Conservation (phyloP, 2,888 invertebrate genomes). For the Himalopsyche anomala region DNA sequence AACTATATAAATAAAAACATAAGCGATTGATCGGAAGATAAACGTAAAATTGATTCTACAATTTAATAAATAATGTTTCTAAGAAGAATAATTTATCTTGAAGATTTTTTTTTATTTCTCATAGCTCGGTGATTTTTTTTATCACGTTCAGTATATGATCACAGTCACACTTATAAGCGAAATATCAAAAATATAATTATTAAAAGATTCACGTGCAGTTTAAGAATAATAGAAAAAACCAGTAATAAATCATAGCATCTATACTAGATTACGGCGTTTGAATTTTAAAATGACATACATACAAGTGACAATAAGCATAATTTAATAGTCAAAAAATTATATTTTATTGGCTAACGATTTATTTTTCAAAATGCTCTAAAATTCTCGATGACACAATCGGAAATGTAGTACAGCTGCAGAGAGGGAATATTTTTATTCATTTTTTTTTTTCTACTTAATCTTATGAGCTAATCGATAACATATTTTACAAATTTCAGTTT, state of each 20-base stretch:
- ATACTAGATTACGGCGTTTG: neutral
- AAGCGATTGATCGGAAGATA: neutral
- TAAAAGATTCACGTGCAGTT: slow-evolving; percentile 38
- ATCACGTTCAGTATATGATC: neutral
- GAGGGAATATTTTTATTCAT: slow-evolving; percentile 15
- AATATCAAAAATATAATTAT: slow-evolving; percentile 20
- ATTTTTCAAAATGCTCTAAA: neutral
- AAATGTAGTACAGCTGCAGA: slow-evolving; percentile 21
- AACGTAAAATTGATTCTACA: neutral
- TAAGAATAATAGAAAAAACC: neutral
- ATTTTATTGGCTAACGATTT: neutral
- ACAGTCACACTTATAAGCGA: slow-evolving; percentile 41
- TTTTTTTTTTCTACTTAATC: slow-evolving; percentile 29
- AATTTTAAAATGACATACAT: neutral
- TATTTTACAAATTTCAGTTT: slow-evolving; percentile 14
- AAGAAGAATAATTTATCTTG: neutral
- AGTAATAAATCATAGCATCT: neutral
- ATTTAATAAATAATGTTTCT: neutral
- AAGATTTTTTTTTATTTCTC: neutral
- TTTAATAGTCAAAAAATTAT: slow-evolving; percentile 29
- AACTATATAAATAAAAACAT: neutral
- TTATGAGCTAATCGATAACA: slow-evolving; percentile 25
- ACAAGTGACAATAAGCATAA: slow-evolving; percentile 3
- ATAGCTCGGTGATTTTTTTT: neutral
- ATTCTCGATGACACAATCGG: neutral